phyloP scores from a whole-genome alignment of 1,140 invertebrate species.

The Heliconius hermathena region DNA sequence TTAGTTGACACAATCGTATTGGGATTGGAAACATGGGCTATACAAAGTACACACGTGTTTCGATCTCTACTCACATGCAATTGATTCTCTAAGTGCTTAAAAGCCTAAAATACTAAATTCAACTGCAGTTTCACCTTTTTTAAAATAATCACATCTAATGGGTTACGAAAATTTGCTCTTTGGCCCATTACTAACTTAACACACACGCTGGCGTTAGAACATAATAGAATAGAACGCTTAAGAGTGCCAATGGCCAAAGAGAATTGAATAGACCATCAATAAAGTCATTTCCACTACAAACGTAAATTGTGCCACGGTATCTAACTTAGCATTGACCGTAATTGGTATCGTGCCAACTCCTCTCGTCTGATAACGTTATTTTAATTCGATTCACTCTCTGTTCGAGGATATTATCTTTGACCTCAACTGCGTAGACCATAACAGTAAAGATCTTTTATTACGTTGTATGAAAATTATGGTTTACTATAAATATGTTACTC shows the following conservation, averaged over 20 bases:
- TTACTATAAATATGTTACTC: no score
- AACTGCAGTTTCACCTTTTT: not conserved
- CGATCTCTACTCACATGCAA: not conserved
- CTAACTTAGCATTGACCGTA: slow-evolving; percentile 56
- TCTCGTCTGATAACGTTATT: slow-evolving; percentile 56
- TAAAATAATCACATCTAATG: not conserved
- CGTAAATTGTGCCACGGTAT: slow-evolving; percentile 63
- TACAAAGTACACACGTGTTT: no score
- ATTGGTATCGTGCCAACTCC: slow-evolving; percentile 70
- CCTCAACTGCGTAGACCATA: not conserved
- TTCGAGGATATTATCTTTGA: not conserved
- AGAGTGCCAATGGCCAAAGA: slow-evolving; percentile 39
- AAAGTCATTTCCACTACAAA: slow-evolving; percentile 67
- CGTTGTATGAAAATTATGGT: not conserved
- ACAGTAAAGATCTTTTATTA: not conserved
- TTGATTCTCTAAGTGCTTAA: not conserved
- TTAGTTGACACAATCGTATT: not conserved
- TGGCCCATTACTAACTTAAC: not conserved
- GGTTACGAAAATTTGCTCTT: not conserved
- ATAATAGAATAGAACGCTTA: slow-evolving; percentile 18
- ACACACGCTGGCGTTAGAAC: not conserved
- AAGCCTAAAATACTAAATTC: not conserved
- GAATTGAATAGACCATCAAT: slow-evolving; percentile 53
- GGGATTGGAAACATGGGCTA: not conserved
- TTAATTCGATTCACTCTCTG: slow-evolving; percentile 53